Evolutionary conservation across 2,113 vertebrate species (phyloP).

Genomic region (Oryzias curvinotus): DNA sequence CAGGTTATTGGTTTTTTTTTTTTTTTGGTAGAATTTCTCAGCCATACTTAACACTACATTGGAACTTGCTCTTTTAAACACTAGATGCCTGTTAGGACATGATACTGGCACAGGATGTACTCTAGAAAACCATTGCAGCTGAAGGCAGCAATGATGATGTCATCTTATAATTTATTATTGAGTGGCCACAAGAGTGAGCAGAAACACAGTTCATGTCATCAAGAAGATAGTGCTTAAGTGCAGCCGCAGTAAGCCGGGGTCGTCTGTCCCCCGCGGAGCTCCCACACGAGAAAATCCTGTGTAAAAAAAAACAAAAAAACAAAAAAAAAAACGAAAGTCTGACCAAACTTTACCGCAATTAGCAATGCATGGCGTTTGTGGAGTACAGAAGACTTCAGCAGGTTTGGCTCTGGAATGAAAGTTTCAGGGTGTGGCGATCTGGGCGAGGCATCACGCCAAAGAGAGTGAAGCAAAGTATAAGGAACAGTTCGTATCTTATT

Average conservation of each 20-base stretch:
- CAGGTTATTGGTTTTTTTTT: conserved; percentile 8
- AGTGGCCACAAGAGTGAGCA: not conserved
- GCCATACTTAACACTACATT: not conserved
- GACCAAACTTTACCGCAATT: not conserved
- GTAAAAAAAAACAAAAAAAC: not conserved
- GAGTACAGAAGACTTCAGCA: conserved; percentile 6
- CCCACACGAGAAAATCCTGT: not conserved
- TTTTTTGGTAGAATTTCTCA: no score
- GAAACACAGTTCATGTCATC: conserved; percentile 12
- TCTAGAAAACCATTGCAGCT: conserved; percentile 16
- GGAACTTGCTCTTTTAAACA: conserved; percentile 5
- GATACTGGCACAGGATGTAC: conserved; percentile 1
- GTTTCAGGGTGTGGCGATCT: conserved; percentile 38
- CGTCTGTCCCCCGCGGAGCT: conserved; percentile 9
- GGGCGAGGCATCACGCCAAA: conserved; percentile 32
- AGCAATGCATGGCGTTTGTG: conserved; percentile 1
- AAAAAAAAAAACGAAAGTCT: no score
- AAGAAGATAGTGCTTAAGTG: conserved; percentile 14
- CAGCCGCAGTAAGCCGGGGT: conserved; percentile 16
- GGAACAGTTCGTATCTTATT: not conserved
- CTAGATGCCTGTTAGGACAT: conserved; percentile 46
- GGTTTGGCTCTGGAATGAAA: conserved; percentile 31
- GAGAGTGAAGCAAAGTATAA: not conserved
- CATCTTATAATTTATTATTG: not conserved
- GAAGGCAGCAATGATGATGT: not conserved